These are phyloP conservation scores for Ips nitidus DNA, from an alignment of 1,140 invertebrate species.

Conservation along the genomic window DNA sequence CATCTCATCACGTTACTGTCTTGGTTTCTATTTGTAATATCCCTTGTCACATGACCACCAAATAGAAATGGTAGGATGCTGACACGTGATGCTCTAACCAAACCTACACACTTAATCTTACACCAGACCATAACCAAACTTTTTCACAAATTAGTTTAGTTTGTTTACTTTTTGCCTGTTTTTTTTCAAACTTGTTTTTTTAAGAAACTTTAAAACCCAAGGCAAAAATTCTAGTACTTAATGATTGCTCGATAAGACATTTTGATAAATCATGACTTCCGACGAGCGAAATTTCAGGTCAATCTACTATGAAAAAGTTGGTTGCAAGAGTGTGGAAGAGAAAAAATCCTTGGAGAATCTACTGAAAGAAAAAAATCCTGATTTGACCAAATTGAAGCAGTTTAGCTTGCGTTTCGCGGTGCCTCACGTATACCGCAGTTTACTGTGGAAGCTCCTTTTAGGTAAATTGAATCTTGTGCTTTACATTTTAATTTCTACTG, in stretches of 20 bases:
- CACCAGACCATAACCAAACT: too few species aligned
- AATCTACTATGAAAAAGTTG: constrained; percentile 86
- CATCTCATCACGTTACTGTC: neutral
- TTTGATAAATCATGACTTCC: constrained; percentile 51
- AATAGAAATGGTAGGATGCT: too few species aligned
- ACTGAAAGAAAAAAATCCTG: constrained; percentile 82
- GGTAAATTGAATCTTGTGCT: constrained; percentile 54
- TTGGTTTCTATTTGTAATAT: too few species aligned
- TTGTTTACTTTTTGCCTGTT: too few species aligned
- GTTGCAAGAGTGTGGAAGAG: constrained; percentile 86
- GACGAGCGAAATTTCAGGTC: constrained; percentile 87
- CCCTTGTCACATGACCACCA: too few species aligned
- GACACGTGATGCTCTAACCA: too few species aligned
- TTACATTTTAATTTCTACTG: neutral
- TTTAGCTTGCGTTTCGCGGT: constrained; percentile 83
- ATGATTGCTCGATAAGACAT: too few species aligned
- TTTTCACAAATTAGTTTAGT: too few species aligned
- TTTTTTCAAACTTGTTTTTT: too few species aligned
- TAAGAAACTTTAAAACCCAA: too few species aligned
- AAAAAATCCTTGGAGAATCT: constrained; percentile 91
- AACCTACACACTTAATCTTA: too few species aligned
- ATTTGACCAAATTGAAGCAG: constrained; percentile 78
- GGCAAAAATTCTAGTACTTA: too few species aligned
- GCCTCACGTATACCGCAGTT: constrained; percentile 75
- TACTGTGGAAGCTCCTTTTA: constrained; percentile 84